Evolutionary conservation across 1,140 invertebrate genomes (phyloP), one percentile per base, ranked within the genome.

Genomic region (Plectrocnemia conspersa): DNA sequence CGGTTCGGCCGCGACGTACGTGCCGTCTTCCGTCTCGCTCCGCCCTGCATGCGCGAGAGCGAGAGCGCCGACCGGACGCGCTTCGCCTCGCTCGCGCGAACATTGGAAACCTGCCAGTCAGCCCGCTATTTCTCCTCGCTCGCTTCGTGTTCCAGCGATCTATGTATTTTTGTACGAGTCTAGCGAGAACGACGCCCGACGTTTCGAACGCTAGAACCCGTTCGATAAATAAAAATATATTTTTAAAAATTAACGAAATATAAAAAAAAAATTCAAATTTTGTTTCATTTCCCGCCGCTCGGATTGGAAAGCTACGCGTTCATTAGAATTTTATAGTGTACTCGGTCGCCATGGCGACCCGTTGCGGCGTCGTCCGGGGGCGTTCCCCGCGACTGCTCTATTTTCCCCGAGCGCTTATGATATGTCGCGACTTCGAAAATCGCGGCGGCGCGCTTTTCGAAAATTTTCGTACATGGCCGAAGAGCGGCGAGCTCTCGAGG

Each of bases 41-140:
- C 18, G 19, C 35, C 41, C 25, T 0, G 1, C 13, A 25, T 19
- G 52, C 27, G 52, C 25, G 46, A 19, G 36, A 23, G 47, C 23
- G 36, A 40, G 25, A 33, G 38, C 32, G 40, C 13, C 32, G 18
- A 32, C 7, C 25, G 24, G 46, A 35, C 18, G 44, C 21, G 10
- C 29, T 25, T 44, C 40, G 24, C 40, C 33, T 21, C 35, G 24
- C 33, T 9, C 42, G 50, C 52, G 35, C 40, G 36, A 54, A 45
- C 47, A 59, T 59, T 59, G 57, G 57, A 59, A 59, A 59, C 57
- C 57, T 59, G 57, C 57, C 57, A 59, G 57, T 59, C 57, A 59
- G 57, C 52, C 50, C 54, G 57, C 57, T 59, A 55, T 54, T 54
- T 54, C 52, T 54, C 52, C 52, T 46, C 52, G 41, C 41, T 48